Evolutionary conservation across 2,113 vertebrate genomes (phyloP), one percentile per base, ranked within the genome.

Genomic region (Prochilodus magdalenae): DNA sequence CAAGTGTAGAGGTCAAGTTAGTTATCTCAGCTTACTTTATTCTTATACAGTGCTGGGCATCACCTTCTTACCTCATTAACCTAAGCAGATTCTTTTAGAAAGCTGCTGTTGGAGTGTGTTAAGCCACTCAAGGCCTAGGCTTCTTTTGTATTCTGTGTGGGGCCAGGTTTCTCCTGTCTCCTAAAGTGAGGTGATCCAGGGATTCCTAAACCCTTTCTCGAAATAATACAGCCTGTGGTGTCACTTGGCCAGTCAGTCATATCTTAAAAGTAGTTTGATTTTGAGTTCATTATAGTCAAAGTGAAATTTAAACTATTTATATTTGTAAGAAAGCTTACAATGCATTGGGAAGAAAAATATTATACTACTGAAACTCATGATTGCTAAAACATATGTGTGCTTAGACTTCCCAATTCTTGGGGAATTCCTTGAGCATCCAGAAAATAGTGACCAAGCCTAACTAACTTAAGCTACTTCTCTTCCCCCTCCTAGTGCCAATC

Each of bases 381-480:
- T 18, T 65, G 49, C 20, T 49, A 18, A 51, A 24, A 72, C 2
- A 55, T 22, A 55, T 22, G 18, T 74, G 22, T 7, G 7, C 22
- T 63, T 63, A 67, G 18, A 77, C 60, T 63, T 47, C 30, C 0
- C 36, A 44, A 11, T 30, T 69, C 57, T 83, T 89, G 88, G 89
- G 90, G 90, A 92, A 91, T 84, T 91, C 90, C 89, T 82, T 30
- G 51, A 79, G 16, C 53, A 74, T 80, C 88, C 88, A 89, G 89
- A 89, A 92, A 92, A 88, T 73, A 69, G 78, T 91, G 89, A 90
- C 90, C 60, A 67, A 80, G 75, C 81, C 78, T 60, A 15, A 83
- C 77, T 81, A 4, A 53, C 18, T 47, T 86, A 85, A 90, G 87
- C 73, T 84, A 82, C 78, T 83, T 51, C 49, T 29, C 29, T 44